A percentile compares a stretch with the other conserved stretches of the same genome.
phyloP scores from a whole-genome alignment of 2,888 invertebrate genomes.

The Alviniconcha strummeri region DNA sequence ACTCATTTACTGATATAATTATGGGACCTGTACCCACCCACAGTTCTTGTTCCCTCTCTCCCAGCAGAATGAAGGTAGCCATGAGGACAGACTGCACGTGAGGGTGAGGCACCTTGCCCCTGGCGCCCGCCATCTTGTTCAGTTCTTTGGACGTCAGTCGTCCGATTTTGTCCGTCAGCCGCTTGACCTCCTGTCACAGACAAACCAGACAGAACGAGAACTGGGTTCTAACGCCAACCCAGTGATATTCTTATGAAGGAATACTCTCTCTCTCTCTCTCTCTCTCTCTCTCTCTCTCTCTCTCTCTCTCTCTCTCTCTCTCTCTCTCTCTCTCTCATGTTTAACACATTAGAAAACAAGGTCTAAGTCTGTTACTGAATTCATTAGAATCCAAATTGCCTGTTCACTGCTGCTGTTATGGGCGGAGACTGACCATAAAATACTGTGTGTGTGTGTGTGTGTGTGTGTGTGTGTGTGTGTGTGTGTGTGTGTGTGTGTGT shows the following conservation, averaged over 20 bases:
- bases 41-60: slow-evolving; percentile 13
- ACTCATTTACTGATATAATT: no score
- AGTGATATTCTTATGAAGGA: no score
- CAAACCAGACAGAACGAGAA: no score
- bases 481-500: no score
- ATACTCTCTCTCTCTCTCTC: no score
- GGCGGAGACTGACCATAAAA: not conserved
- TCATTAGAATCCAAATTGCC: not conserved
- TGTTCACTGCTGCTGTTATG: not conserved
- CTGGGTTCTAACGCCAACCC: no score
- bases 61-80: slow-evolving; percentile 26
- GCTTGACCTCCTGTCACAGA: not conserved
- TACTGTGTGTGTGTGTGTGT: not conserved
- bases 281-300: no score
- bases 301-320: no score
- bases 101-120: not conserved
- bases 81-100: slow-evolving; percentile 19
- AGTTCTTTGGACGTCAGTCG: slow-evolving; percentile 1
- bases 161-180: slow-evolving; percentile 10
- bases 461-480: not conserved
- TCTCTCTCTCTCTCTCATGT: no score
- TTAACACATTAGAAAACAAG: no score
- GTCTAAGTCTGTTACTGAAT: no score
- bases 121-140: not conserved
- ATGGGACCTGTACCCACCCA: not conserved